Percentiles rank a stretch among this genome's conserved stretches.
These are phyloP conservation scores for Doryteuthis pealeii DNA, from an alignment of 1,140 invertebrate genomes.

Conservation along the genomic window DNA sequence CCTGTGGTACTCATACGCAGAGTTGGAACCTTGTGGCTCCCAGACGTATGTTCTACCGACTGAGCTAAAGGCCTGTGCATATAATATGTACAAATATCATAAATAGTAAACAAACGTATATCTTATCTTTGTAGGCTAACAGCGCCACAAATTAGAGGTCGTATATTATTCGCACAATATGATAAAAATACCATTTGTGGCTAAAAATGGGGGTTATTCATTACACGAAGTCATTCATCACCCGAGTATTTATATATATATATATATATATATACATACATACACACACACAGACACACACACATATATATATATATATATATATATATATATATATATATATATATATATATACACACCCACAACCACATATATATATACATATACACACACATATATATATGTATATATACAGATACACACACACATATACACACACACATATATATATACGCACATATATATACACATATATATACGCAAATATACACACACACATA, in stretches of 20 bases:
- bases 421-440: neutral
- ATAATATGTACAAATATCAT: too few species aligned
- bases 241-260: neutral
- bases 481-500: neutral
- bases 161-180: too few species aligned
- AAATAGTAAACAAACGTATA: too few species aligned
- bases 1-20: too few species aligned
- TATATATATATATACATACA: neutral
- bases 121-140: too few species aligned
- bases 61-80: too few species aligned
- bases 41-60: too few species aligned
- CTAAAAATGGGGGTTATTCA: too few species aligned
- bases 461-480: neutral
- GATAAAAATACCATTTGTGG: too few species aligned
- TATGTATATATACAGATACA: neutral
- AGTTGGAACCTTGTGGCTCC: too few species aligned
- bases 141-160: too few species aligned
- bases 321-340: neutral
- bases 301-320: neutral
- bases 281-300: neutral
- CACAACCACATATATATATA: constrained; percentile 1
- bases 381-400: constrained; percentile 9
- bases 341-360: too few species aligned
- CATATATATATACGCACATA: neutral
- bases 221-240: neutral